Percentiles rank a stretch among this genome's conserved stretches.
Conservation (phyloP, 2,888 invertebrate genomes). For the Drosophila anomelani region DNA sequence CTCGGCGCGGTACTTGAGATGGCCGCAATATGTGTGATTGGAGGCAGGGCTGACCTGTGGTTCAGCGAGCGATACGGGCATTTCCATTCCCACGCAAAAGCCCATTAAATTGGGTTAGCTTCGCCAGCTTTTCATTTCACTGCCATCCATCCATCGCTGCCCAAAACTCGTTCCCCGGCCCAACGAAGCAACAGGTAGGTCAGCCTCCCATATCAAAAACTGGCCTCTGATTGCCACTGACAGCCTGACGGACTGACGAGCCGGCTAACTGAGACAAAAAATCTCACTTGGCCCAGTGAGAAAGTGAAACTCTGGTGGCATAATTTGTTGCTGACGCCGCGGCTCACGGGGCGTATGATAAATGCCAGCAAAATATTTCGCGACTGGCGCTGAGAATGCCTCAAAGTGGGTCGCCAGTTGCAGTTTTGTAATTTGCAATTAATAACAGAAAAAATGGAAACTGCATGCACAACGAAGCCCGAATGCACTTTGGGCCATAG, state of each 20-base stretch:
- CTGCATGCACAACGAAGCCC: slow-evolving; percentile 10
- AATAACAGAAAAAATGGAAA: slow-evolving; percentile 41
- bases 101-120: slow-evolving; percentile 65
- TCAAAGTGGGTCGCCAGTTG: slow-evolving; percentile 71
- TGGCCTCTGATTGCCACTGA: slow-evolving; percentile 42
- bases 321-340: slow-evolving; percentile 55
- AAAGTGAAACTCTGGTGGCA: slow-evolving; percentile 74
- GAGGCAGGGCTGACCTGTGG: slow-evolving; percentile 48
- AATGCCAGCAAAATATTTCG: slow-evolving; percentile 59
- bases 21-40: slow-evolving; percentile 56
- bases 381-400: slow-evolving; percentile 24
- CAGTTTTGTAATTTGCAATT: slow-evolving; percentile 74
- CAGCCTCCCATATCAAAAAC: slow-evolving; percentile 62
- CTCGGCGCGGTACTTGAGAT: slow-evolving; percentile 33
- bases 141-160: slow-evolving; percentile 21
- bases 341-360: slow-evolving; percentile 68
- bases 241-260: slow-evolving; percentile 17
- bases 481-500: slow-evolving; percentile 15
- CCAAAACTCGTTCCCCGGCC: slow-evolving; percentile 47
- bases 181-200: slow-evolving; percentile 49
- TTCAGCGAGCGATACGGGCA: slow-evolving; percentile 16
- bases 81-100: slow-evolving; percentile 67
- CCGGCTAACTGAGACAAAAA: slow-evolving; percentile 39
- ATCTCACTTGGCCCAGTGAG: slow-evolving; percentile 61
- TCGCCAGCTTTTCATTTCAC: slow-evolving; percentile 45